Evolutionary conservation across 2,888 invertebrate species (phyloP), one percentile per base, ranked within the genome.

Genomic region (Drosophila ezoana): DNA sequence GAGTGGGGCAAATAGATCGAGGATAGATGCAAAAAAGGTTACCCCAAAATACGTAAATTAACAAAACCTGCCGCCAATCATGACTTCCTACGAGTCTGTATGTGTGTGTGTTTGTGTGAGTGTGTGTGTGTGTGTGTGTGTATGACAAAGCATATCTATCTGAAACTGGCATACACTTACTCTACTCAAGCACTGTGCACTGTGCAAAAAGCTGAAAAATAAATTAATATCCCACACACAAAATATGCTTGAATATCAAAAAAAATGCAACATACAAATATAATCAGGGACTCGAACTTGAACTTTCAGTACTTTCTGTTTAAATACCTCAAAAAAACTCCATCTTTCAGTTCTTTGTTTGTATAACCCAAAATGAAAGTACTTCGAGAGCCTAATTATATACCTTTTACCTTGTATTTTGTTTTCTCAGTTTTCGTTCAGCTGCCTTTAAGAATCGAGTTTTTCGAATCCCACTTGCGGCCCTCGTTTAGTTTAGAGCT

Each of bases 61-160:
- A 85, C 87, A 88, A 81, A 85, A 85, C 87, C 87, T 88, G 89
- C 81, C 76, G 74, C 84, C 87, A 85, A 88, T 85, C 89, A 85
- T 86, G 77, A 56, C 56, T 53, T 61, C 33, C 8, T 41, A 33
- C 8, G 28, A 28, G 43, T 40, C 8, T 28, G 8, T 8, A 28
- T 28, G 28, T 28, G 28, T 2, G 28, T 28, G 33, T 37, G 43
- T 54, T n/a, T 40, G 14, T 9, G 38, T 48, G 32, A n/a, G 4
- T 13, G 10, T 44, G n/a, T 44, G 14, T 47, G 38, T 49, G 33
- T 62, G 48, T 41, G 40, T 10, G 38, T 38, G 14, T 28, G 6
- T 40, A 5, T 28, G 56, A 49, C 23, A 38, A 10, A 18, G 49
- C 66, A n/a, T 47, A 14, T 59, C 33, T 37, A 20, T 5, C 18